Base-by-base conservation (phyloP, 2,113 vertebrate genomes). In the Desmodus rotundus region DNA sequence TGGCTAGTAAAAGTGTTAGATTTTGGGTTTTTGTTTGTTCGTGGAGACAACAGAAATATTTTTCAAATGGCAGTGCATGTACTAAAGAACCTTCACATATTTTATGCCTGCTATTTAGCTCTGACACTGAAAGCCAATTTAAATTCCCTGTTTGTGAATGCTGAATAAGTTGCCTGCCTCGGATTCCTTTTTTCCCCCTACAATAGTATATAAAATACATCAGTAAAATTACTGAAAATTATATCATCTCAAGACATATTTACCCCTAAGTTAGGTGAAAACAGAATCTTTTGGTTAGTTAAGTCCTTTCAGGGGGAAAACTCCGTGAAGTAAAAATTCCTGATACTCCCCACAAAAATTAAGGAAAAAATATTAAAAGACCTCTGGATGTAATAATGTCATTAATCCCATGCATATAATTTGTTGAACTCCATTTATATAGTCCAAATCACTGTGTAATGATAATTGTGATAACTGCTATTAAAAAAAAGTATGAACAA, bases 161-260 rank as follows among this genome's bases (percentile, higher is more conserved):
- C 38, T 56, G 28, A 80, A 52, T 88, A 67, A 91, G 41, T 50
- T 84, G 15, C 33, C 73, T 95, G 36, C 43, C 58, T 91, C 52
- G 4, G 17, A 52, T 86, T 50, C 24, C 50, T 73, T 65, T 67
- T 28, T 77, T 36, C 52, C 41, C 20, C 56, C 19, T 38, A 31
- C 36, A 56, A 12, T 58, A 68, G 10, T 88, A 1, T 61, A 41
- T 80, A 87, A 93, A 87, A 52, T 92, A 58, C 16, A 63, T n/a
- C n/a, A 78, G 36, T 68, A 41, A 95, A 93, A 28, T 76, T 80
- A 89, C 56, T 91, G 31, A 86, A 82, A 87, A 93, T 41, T 77
- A 38, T 28, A 76, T 70, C 13, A 56, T 43, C 16, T 96, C 45
- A 89, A 74, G 84, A 73, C 52, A 90, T 83, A 80, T 61, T 92